These are phyloP conservation scores for Aegotheles bennettii DNA, from an alignment of 2,113 vertebrate species.

Conservation along the genomic window DNA sequence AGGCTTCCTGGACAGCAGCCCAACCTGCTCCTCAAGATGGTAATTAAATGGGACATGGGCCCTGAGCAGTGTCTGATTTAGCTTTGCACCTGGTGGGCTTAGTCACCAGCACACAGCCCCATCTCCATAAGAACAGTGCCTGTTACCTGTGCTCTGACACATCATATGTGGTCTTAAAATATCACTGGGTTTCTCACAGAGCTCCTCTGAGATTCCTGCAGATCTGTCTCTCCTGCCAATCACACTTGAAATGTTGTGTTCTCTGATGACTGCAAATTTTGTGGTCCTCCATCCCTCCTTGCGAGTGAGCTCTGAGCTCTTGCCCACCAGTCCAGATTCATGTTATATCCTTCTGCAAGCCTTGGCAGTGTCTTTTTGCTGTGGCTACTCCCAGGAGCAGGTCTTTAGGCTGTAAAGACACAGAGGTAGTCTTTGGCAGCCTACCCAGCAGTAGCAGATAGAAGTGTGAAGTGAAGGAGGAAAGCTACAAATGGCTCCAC, in stretches of 20 bases:
- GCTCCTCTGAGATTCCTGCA: conserved; percentile 27
- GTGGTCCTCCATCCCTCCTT: not conserved
- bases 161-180: conserved; percentile 31
- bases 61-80: conserved; percentile 29
- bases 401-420: not conserved
- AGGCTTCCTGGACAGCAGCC: not conserved
- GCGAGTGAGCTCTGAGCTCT: not conserved
- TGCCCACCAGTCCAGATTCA: not conserved
- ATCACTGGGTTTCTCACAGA: not conserved
- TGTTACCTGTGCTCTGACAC: conserved; percentile 37
- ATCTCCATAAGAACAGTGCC: conserved; percentile 7
- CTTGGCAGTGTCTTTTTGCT: not conserved
- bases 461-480: not conserved
- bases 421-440: not conserved
- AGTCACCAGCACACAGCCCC: conserved; percentile 7
- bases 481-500: conserved; percentile 5
- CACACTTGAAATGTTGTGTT: not conserved
- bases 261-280: not conserved
- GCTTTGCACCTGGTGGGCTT: not conserved
- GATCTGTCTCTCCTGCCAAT: not conserved
- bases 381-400: not conserved
- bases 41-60: conserved; percentile 22
- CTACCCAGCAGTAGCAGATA: conserved; percentile 16
- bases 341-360: not conserved
- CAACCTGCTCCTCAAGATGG: not conserved